Conservation (phyloP, 2,888 invertebrate genomes). For the Lasioglossum lativentre region DNA sequence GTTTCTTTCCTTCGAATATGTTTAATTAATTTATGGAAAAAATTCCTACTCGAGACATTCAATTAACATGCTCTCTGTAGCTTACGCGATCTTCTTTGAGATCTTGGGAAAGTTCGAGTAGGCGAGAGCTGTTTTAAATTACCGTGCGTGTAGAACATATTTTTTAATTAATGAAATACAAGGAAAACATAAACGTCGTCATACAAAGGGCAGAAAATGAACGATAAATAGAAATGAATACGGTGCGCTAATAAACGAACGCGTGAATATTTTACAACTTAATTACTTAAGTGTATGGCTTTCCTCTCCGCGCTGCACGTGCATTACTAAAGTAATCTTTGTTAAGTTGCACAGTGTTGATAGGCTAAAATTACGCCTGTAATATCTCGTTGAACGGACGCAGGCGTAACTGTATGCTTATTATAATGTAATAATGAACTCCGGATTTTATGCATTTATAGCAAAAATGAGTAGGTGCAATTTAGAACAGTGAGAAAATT, state of each 20-base stretch:
- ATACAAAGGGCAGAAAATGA: background rate
- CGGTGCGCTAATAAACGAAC: background rate
- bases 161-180: background rate
- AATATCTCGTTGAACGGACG: constrained; percentile 53
- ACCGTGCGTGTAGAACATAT: background rate
- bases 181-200: background rate
- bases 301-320: too few species aligned
- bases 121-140: background rate
- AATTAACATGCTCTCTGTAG: background rate
- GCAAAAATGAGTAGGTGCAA: too few species aligned
- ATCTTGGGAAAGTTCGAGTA: background rate
- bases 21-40: background rate
- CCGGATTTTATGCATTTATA: too few species aligned
- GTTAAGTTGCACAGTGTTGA: constrained; percentile 38
- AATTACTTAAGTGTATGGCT: constrained; percentile 12
- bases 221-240: constrained; percentile 4
- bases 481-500: too few species aligned
- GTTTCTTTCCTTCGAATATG: background rate
- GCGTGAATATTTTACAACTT: constrained; percentile 11
- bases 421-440: too few species aligned
- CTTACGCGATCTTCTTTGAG: background rate
- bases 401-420: constrained; percentile 42
- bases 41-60: too few species aligned
- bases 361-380: constrained; percentile 40
- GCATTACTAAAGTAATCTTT: constrained; percentile 39